phyloP scores from a whole-genome alignment of 2,797 vertebrate species.

The Sebastes iracundus region DNA sequence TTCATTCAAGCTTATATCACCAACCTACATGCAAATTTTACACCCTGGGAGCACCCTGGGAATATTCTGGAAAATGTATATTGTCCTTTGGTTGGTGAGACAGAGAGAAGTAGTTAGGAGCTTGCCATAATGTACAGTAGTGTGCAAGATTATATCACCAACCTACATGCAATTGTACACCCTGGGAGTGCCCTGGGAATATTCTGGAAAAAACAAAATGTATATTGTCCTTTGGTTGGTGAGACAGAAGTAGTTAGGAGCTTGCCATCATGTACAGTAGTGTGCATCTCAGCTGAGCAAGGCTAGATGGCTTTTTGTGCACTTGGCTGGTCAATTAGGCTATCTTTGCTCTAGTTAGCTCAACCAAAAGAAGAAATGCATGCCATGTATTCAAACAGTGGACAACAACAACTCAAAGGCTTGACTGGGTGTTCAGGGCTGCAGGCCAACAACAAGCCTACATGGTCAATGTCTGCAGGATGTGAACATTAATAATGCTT shows the following conservation, averaged over 20 bases:
- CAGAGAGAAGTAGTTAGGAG: not conserved
- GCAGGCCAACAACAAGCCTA: constrained; percentile 65
- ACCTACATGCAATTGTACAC: not conserved
- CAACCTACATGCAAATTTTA: not conserved
- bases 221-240: constrained; percentile 7
- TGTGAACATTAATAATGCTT: not conserved
- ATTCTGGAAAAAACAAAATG: not conserved
- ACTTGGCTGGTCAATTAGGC: constrained; percentile 69
- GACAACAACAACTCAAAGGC: constrained; percentile 35
- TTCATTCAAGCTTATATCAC: not conserved
- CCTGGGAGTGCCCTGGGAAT: not conserved
- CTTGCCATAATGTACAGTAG: not conserved
- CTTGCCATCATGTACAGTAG: not conserved
- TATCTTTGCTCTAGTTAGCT: constrained; percentile 32
- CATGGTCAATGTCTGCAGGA: constrained; percentile 48
- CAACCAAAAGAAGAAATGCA: constrained; percentile 30
- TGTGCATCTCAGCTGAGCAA: constrained; percentile 21
- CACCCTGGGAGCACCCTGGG: not conserved
- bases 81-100: constrained; percentile 10
- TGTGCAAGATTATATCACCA: not conserved
- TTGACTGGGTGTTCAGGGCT: constrained; percentile 22
- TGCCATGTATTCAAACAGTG: constrained; percentile 37
- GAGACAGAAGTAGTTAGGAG: not conserved
- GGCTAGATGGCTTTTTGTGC: constrained; percentile 27
- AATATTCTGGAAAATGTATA: not conserved